Evolutionary conservation across 1,140 invertebrate species (phyloP).

Genomic region (Nymphalis io): DNA sequence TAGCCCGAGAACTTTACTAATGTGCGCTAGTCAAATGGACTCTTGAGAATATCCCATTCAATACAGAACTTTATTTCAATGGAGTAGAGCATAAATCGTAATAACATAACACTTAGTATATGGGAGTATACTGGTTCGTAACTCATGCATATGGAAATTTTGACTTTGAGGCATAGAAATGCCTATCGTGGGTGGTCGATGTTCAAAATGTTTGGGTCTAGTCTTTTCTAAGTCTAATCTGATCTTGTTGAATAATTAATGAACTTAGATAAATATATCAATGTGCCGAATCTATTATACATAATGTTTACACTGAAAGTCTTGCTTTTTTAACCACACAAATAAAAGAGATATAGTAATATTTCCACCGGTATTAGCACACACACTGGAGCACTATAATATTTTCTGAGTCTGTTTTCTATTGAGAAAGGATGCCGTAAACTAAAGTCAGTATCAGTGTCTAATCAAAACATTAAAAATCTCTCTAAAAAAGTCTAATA

Average conservation of each 20-base stretch:
- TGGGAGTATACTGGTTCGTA: conserved; percentile 35
- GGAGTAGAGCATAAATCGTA: conserved; percentile 48
- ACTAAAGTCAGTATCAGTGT: too few relatives aligned
- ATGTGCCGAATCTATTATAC: too few relatives aligned
- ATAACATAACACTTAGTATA: conserved; percentile 39
- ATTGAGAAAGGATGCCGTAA: too few relatives aligned
- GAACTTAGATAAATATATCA: too few relatives aligned
- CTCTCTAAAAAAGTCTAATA: too few relatives aligned
- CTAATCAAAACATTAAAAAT: too few relatives aligned
- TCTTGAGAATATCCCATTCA: conserved; percentile 56
- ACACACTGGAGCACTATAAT: too few relatives aligned
- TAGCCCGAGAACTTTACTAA: conserved; percentile 74
- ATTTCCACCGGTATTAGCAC: too few relatives aligned
- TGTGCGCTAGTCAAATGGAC: conserved; percentile 76
- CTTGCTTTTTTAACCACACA: too few relatives aligned
- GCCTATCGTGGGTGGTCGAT: conserved; percentile 13
- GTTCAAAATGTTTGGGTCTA: neutral
- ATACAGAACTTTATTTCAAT: conserved; percentile 53
- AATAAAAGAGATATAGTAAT: too few relatives aligned
- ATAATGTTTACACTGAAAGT: too few relatives aligned
- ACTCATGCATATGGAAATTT: conserved; percentile 77
- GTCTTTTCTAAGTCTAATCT: neutral
- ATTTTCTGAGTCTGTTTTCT: too few relatives aligned
- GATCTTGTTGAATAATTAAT: neutral
- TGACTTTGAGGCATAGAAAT: conserved; percentile 62